Evolutionary conservation across 1,140 invertebrate species (phyloP).

Genomic region (Drosophila mauritiana): DNA sequence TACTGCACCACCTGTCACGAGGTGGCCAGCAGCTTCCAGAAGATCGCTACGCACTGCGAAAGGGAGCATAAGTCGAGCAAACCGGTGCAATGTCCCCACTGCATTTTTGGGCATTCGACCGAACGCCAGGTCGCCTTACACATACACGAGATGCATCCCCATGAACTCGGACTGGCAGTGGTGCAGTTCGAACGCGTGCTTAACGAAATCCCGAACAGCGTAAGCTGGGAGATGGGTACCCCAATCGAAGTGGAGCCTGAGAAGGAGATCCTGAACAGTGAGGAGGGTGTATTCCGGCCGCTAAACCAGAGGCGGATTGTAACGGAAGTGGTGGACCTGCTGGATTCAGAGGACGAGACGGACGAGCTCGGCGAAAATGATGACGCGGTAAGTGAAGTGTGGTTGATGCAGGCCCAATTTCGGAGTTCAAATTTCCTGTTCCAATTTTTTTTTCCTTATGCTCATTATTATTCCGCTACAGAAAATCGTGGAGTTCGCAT

Average conservation of each 20-base stretch:
- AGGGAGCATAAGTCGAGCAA: constrained; percentile 4
- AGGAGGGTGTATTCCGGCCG: too few species aligned
- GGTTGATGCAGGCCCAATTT: background rate
- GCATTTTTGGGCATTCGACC: background rate
- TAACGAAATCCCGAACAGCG: constrained; percentile 32
- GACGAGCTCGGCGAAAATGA: constrained; percentile 2
- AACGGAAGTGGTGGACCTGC: constrained; percentile 46
- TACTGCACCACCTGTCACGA: constrained; percentile 39
- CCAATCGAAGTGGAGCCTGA: background rate
- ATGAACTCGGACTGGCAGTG: constrained; percentile 2
- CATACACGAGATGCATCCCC: background rate
- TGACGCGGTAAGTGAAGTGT: constrained; percentile 17
- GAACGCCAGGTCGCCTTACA: constrained; percentile 32
- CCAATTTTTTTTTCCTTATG: background rate
- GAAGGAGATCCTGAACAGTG: background rate
- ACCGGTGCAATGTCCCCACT: constrained; percentile 50
- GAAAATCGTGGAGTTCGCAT: constrained; percentile 46
- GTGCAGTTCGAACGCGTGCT: constrained; percentile 42
- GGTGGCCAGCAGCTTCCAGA: background rate
- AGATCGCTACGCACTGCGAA: constrained; percentile 36
- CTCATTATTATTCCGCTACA: background rate
- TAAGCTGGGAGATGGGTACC: constrained; percentile 28
- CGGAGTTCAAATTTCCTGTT: too few species aligned
- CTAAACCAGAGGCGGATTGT: background rate
- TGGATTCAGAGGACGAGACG: constrained; percentile 55